A percentile compares a stretch with the other conserved stretches of the same genome.
Evolutionary conservation across 2,113 vertebrate species (phyloP).

Genomic region (Centropristis striata): DNA sequence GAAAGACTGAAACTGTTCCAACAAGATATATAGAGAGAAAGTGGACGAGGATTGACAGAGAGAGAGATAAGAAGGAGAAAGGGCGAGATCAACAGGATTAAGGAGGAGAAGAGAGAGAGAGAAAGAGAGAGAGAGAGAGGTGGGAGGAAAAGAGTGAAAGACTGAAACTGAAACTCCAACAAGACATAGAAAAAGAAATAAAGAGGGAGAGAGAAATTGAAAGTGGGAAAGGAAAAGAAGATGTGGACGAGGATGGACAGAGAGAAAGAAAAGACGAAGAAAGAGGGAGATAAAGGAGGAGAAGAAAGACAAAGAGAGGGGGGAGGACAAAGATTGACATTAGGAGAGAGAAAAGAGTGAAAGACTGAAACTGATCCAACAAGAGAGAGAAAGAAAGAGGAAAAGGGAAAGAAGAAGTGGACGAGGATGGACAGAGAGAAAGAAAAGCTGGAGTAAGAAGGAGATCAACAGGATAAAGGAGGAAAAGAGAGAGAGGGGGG

Average conservation of each 20-base stretch:
- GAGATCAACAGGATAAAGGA: background rate
- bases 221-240: background rate
- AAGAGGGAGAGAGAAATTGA: too few relatives aligned
- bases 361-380: too few relatives aligned
- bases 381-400: background rate
- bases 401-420: too few relatives aligned
- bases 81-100: background rate
- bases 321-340: too few relatives aligned
- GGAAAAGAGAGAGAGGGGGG: slow-evolving; percentile 13
- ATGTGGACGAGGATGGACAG: too few relatives aligned
- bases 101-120: slow-evolving; percentile 17
- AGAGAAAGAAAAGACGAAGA: too few relatives aligned
- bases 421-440: background rate
- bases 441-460: background rate
- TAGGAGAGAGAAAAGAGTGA: too few relatives aligned
- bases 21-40: background rate
- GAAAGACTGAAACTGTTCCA: too few relatives aligned
- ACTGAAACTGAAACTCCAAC: background rate
- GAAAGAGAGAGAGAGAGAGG: background rate
- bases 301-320: too few relatives aligned
- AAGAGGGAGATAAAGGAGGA: too few relatives aligned
- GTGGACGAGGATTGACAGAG: background rate
- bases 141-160: too few relatives aligned
- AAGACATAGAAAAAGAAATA: background rate
- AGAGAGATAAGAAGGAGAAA: background rate